phyloP scores from a whole-genome alignment of 2,888 invertebrate species.

The Sminthurinus aureus region DNA sequence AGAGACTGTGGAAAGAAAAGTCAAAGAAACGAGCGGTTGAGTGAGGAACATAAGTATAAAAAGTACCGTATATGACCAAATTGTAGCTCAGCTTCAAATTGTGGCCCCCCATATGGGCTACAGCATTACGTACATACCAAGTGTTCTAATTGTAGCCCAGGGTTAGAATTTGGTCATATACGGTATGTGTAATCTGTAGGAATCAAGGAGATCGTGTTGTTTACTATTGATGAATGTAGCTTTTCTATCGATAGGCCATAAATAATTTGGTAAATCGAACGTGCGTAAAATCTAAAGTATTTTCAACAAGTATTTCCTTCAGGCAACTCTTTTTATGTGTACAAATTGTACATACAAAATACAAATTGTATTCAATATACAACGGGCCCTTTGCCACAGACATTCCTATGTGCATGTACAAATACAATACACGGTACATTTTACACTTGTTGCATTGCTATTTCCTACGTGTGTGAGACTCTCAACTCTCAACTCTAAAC shows the following conservation, averaged over 20 bases:
- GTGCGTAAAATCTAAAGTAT: constrained; percentile 43
- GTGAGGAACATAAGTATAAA: too few species aligned
- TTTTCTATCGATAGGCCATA: constrained; percentile 45
- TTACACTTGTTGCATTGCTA: background rate
- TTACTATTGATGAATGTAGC: constrained; percentile 46
- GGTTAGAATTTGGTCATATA: too few species aligned
- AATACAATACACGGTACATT: background rate
- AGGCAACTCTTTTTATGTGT: constrained; percentile 28
- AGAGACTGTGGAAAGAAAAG: too few species aligned
- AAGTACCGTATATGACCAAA: too few species aligned
- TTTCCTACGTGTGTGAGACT: background rate
- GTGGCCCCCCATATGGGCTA: too few species aligned
- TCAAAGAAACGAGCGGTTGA: too few species aligned
- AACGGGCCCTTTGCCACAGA: background rate
- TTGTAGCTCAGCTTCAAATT: too few species aligned
- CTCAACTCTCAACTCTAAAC: too few species aligned
- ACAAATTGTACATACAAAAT: background rate
- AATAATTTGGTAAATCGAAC: constrained; percentile 48
- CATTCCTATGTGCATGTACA: constrained; percentile 6
- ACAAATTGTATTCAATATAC: background rate
- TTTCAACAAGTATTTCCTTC: constrained; percentile 20
- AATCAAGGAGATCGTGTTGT: constrained; percentile 45
- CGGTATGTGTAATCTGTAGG: too few species aligned
- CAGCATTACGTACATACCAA: too few species aligned
- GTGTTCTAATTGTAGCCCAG: too few species aligned